A percentile compares a stretch with the other conserved stretches of the same genome.
Evolutionary conservation across 2,797 vertebrate genomes (phyloP).

Genomic region (Microctenopoma stevenorrisi): DNA sequence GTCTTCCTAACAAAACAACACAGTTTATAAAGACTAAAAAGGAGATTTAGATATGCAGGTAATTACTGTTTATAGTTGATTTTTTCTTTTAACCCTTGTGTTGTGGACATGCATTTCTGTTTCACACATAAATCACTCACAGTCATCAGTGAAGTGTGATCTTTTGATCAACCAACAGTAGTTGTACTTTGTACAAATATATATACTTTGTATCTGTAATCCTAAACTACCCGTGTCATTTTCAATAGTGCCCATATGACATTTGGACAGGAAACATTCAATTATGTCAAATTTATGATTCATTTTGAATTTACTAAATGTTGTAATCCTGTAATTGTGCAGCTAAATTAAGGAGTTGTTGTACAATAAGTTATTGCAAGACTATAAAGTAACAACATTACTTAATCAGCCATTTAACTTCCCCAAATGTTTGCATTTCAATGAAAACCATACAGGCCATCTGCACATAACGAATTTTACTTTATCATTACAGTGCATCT

Average conservation of each 20-base stretch:
- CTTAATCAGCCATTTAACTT: constrained; percentile 22
- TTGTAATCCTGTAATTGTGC: constrained; percentile 23
- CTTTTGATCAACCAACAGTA: background rate
- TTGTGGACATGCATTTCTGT: background rate
- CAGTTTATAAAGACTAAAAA: background rate
- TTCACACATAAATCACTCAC: background rate
- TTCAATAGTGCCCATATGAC: background rate
- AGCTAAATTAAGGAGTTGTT: background rate
- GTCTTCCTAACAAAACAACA: constrained; percentile 5
- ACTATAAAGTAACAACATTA: background rate
- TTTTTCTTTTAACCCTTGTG: background rate
- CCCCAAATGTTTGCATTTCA: background rate
- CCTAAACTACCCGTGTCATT: background rate
- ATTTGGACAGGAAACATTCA: background rate
- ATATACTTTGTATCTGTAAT: background rate
- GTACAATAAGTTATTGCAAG: background rate
- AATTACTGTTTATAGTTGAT: background rate
- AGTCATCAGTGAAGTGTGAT: background rate
- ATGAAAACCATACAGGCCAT: constrained; percentile 34
- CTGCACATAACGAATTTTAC: constrained; percentile 63
- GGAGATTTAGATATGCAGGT: background rate
- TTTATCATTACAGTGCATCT: constrained; percentile 63
- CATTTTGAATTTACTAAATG: constrained; percentile 19
- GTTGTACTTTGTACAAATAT: background rate
- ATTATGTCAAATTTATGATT: constrained; percentile 6